A percentile compares a stretch with the other conserved stretches of the same genome.
These are phyloP conservation scores for Polyergus mexicanus DNA, from an alignment of 1,140 invertebrate species.

Conservation along the genomic window DNA sequence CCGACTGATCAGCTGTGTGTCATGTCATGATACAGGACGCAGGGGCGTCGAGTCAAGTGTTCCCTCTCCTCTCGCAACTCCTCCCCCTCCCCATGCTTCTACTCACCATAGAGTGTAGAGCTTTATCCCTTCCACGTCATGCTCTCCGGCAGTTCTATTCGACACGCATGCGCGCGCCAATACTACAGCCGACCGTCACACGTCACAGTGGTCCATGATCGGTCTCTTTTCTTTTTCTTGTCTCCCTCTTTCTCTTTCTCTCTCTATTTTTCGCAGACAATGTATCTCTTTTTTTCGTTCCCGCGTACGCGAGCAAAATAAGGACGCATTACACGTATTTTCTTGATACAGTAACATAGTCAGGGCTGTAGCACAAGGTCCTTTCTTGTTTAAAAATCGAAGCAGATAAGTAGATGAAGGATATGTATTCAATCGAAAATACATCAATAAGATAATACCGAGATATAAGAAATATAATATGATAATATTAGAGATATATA, in stretches of 20 bases:
- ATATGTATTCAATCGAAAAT: not conserved
- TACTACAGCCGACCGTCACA: not conserved
- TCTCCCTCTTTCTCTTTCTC: not conserved
- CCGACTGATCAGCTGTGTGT: slow-evolving; percentile 77
- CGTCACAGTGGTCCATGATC: not conserved
- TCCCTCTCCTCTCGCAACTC: not conserved
- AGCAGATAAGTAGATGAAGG: not conserved
- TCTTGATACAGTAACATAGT: not conserved
- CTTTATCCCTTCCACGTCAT: not conserved
- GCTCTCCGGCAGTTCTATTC: not conserved
- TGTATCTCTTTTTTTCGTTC: not conserved
- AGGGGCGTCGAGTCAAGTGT: slow-evolving; percentile 23
- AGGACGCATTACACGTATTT: not conserved
- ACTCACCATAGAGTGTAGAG: not conserved
- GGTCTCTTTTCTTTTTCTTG: not conserved
- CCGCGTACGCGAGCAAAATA: not conserved
- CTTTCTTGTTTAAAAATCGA: no score
- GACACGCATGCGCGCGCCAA: no score
- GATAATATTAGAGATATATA: not conserved
- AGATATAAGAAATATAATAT: no score
- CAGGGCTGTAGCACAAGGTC: not conserved
- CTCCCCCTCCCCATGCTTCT: not conserved
- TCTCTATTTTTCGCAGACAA: not conserved
- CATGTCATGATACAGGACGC: slow-evolving; percentile 63
- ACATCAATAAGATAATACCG: no score